Conservation (phyloP, 2,797 vertebrate species). For the Pseudochaenichthys georgianus region DNA sequence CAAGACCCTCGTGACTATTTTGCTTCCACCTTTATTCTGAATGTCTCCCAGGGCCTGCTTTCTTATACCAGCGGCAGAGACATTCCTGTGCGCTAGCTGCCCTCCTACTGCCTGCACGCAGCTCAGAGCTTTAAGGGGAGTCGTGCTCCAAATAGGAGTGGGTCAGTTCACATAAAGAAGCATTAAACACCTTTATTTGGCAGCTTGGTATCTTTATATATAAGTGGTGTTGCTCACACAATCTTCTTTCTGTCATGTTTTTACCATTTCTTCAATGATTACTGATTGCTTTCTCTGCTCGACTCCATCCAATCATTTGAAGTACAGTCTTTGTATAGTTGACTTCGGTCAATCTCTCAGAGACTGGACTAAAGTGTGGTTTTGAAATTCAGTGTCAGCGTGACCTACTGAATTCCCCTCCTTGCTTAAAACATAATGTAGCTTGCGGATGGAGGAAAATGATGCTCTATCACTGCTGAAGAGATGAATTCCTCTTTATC, state of each 20-base stretch:
- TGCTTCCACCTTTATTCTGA: constrained; percentile 46
- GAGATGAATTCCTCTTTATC: constrained; percentile 51
- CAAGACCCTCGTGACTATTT: constrained; percentile 42
- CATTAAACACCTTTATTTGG: constrained; percentile 50
- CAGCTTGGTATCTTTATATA: constrained; percentile 38
- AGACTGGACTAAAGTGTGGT: constrained; percentile 36
- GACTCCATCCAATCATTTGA: constrained; percentile 8
- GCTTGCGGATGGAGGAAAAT: constrained; percentile 31
- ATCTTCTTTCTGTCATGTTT: constrained; percentile 13
- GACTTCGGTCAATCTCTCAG: constrained; percentile 22
- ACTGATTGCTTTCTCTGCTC: constrained; percentile 20
- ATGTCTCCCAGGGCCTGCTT: constrained; percentile 61
- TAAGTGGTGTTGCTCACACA: constrained; percentile 28
- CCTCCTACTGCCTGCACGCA: constrained; percentile 61
- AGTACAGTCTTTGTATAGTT: constrained; percentile 12
- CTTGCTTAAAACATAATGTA: constrained; percentile 38
- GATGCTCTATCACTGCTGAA: constrained; percentile 49
- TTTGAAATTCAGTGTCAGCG: constrained; percentile 36
- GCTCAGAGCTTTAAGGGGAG: constrained; percentile 56
- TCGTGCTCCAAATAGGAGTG: constrained; percentile 57
- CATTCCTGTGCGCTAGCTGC: constrained; percentile 61
- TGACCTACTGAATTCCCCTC: constrained; percentile 43
- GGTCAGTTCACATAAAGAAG: constrained; percentile 57
- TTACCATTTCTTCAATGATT: constrained; percentile 3
- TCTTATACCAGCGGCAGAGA: constrained; percentile 60